phyloP scores from a whole-genome alignment of 2,113 vertebrate species.

The Myxocyprinus asiaticus region DNA sequence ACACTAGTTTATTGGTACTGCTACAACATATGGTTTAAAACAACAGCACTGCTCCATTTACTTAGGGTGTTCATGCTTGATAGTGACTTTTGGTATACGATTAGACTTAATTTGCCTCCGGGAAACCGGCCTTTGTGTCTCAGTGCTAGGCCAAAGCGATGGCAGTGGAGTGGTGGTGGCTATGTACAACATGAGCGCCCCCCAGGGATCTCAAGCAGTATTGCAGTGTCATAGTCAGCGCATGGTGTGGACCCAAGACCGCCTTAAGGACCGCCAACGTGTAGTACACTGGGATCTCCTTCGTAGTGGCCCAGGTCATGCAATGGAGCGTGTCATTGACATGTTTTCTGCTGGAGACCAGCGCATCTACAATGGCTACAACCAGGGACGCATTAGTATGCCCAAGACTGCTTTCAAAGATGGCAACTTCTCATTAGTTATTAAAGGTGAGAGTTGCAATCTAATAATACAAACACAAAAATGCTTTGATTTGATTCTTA shows the following conservation, averaged over 20 bases:
- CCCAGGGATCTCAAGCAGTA: conserved; percentile 72
- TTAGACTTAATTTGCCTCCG: conserved; percentile 5
- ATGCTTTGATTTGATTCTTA: background rate
- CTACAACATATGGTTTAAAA: background rate
- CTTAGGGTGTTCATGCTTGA: background rate
- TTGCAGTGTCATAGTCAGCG: conserved; percentile 88
- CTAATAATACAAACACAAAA: too few relatives aligned
- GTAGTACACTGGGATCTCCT: conserved; percentile 94
- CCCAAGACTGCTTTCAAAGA: conserved; percentile 80
- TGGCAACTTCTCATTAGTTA: conserved; percentile 92
- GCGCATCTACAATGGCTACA: conserved; percentile 85
- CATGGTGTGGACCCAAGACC: conserved; percentile 95
- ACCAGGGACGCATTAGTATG: conserved; percentile 81
- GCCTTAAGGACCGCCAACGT: conserved; percentile 86
- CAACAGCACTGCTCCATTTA: background rate
- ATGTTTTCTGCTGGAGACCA: conserved; percentile 90
- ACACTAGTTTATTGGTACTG: background rate
- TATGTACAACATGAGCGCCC: conserved; percentile 77
- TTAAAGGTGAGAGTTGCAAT: conserved; percentile 64
- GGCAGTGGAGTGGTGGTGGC: conserved; percentile 81
- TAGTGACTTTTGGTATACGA: background rate
- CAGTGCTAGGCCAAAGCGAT: conserved; percentile 71
- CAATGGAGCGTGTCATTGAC: conserved; percentile 82
- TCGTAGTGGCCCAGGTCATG: conserved; percentile 63
- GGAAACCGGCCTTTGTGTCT: background rate